Percentiles rank a stretch among this genome's conserved stretches.
Evolutionary conservation across 2,888 invertebrate species (phyloP).

Genomic region (Dastarcus helophoroides): DNA sequence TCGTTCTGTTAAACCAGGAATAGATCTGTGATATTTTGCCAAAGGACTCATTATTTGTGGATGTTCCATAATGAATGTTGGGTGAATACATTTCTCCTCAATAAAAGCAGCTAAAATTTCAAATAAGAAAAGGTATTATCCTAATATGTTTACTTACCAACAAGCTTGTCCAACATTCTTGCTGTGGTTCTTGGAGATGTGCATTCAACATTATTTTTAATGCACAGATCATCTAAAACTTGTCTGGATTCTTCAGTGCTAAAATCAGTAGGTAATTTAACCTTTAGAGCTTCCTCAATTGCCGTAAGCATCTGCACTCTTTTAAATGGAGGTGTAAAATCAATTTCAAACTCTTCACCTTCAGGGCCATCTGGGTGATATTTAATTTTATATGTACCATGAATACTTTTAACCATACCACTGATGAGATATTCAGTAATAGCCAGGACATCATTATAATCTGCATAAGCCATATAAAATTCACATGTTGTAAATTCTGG

Average conservation of each 20-base stretch:
- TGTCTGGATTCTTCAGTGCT: conserved; percentile 58
- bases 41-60: conserved; percentile 98
- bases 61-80: conserved; percentile 93
- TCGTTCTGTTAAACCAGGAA: conserved; percentile 71
- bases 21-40: conserved; percentile 85
- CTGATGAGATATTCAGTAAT: conserved; percentile 87
- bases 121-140: too few relatives aligned
- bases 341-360: conserved; percentile 71
- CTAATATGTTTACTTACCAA: too few relatives aligned
- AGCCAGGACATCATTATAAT: conserved; percentile 89
- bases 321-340: conserved; percentile 96
- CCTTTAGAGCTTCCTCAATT: conserved; percentile 68
- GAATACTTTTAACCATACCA: conserved; percentile 88
- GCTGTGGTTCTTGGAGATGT: conserved; percentile 86
- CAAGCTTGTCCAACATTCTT: conserved; percentile 89
- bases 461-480: conserved; percentile 99
- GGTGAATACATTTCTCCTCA: conserved; percentile 90
- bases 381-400: conserved; percentile 78
- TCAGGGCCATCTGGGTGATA: conserved; percentile 90
- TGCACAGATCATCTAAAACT: conserved; percentile 71
- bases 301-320: conserved; percentile 84
- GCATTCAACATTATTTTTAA: conserved; percentile 72
- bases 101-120: too few relatives aligned
- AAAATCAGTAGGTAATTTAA: conserved; percentile 64
- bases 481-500: conserved; percentile 99